Percentiles rank a stretch among this genome's conserved stretches.
Evolutionary conservation across 2,113 vertebrate genomes (phyloP).

Genomic region (Pomatostomus ruficeps): DNA sequence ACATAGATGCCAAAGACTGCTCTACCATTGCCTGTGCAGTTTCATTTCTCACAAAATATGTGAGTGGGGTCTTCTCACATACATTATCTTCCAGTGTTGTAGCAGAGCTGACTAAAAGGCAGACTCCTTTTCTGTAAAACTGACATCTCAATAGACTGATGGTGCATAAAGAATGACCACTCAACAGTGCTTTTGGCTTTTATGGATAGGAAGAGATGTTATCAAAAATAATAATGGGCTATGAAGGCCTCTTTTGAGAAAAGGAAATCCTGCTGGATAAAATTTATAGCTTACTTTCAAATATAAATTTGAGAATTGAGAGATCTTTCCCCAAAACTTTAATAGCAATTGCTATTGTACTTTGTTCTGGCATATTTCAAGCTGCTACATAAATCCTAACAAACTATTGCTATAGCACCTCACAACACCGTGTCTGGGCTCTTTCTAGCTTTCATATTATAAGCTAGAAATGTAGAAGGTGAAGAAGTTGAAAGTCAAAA

Average conservation of each 20-base stretch:
- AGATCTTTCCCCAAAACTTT: background rate
- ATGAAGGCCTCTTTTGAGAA: background rate
- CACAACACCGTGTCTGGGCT: background rate
- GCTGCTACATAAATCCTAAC: background rate
- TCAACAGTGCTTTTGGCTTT: background rate
- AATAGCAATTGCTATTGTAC: background rate
- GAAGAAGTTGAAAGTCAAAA: background rate
- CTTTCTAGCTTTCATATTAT: background rate
- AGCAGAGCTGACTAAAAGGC: background rate
- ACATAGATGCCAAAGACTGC: background rate
- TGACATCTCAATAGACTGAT: background rate
- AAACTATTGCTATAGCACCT: background rate
- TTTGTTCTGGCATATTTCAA: background rate
- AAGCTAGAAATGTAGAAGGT: background rate
- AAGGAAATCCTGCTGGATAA: background rate
- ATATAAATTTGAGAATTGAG: background rate
- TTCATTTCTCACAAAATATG: background rate
- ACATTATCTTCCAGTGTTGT: background rate
- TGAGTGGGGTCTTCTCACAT: background rate
- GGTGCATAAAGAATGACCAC: accelerated
- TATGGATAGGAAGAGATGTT: background rate
- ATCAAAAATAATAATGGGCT: background rate
- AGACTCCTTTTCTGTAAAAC: background rate
- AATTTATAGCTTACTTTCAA: background rate
- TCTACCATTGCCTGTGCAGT: background rate